These are phyloP conservation scores for Geotrupes spiniger DNA, from an alignment of 2,888 invertebrate species.

Conservation along the genomic window DNA sequence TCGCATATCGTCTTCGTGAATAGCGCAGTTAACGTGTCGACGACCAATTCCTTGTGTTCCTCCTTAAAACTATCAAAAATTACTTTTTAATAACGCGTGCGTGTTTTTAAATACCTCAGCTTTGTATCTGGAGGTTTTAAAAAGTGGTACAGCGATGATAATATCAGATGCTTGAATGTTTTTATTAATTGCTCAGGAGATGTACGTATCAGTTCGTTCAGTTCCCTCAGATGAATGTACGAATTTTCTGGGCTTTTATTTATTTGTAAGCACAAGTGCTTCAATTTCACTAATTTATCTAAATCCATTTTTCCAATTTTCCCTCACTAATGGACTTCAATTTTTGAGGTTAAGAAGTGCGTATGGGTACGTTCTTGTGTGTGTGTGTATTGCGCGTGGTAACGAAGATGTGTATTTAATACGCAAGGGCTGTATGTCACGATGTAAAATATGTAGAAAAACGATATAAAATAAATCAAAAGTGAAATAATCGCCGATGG, in stretches of 20 bases:
- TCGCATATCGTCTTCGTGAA: constrained; percentile 53
- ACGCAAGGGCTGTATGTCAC: too few species aligned
- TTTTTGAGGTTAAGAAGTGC: constrained; percentile 12
- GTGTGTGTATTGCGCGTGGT: too few species aligned
- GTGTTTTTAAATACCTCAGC: not conserved
- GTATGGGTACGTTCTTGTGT: constrained; percentile 9
- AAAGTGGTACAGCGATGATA: constrained; percentile 4
- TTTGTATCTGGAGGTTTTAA: constrained; percentile 6
- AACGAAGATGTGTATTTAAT: too few species aligned
- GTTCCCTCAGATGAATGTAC: constrained; percentile 1
- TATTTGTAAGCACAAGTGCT: constrained; percentile 5
- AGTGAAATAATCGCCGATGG: too few species aligned
- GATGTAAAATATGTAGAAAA: too few species aligned
- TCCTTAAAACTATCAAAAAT: constrained; percentile 41
- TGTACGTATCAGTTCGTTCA: not conserved
- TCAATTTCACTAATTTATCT: constrained; percentile 5
- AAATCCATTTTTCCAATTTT: constrained; percentile 10
- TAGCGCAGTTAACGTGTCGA: constrained; percentile 53
- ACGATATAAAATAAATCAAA: too few species aligned
- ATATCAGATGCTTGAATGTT: not conserved
- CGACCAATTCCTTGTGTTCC: constrained; percentile 53
- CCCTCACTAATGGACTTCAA: not conserved
- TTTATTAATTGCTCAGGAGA: not conserved
- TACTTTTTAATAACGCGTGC: not conserved
- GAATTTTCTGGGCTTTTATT: constrained; percentile 5